Conservation (phyloP, 1,140 invertebrate species). For the Laupala kohalensis region DNA sequence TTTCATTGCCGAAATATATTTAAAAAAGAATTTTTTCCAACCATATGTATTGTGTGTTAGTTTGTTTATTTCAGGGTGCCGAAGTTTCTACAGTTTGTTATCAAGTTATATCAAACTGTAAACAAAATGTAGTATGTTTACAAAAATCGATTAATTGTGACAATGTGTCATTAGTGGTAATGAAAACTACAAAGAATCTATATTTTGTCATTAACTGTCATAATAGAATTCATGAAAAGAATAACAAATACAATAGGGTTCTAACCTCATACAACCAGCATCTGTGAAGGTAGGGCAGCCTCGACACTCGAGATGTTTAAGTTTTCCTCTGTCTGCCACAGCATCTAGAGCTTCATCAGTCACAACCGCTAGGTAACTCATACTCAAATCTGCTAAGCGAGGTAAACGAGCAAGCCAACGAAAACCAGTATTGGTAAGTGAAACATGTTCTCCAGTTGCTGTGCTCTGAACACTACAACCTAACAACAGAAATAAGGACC, state of each 20-base stretch:
- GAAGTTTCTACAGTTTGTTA: too few species aligned
- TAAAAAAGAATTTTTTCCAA: too few species aligned
- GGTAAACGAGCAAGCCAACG: neutral
- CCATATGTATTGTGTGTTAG: too few species aligned
- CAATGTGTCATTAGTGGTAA: too few species aligned
- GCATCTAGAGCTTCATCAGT: constrained; percentile 9
- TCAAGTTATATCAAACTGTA: too few species aligned
- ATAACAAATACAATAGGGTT: neutral
- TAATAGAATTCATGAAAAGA: too few species aligned
- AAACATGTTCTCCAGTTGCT: neutral
- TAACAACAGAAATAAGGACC: neutral
- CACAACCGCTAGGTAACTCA: constrained; percentile 10
- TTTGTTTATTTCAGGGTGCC: too few species aligned
- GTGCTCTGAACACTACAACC: neutral
- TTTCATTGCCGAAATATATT: too few species aligned
- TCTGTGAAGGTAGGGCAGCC: constrained; percentile 10
- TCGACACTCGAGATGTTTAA: constrained; percentile 7
- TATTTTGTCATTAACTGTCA: too few species aligned
- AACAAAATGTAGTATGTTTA: too few species aligned
- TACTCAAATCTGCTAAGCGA: neutral
- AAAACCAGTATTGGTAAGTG: constrained; percentile 3
- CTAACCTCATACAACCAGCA: constrained; percentile 8
- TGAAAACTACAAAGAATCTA: too few species aligned
- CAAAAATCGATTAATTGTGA: too few species aligned
- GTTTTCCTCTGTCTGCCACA: constrained; percentile 2